Evolutionary conservation across 2,888 invertebrate genomes (phyloP).

Genomic region (Ceriagrion tenellum): DNA sequence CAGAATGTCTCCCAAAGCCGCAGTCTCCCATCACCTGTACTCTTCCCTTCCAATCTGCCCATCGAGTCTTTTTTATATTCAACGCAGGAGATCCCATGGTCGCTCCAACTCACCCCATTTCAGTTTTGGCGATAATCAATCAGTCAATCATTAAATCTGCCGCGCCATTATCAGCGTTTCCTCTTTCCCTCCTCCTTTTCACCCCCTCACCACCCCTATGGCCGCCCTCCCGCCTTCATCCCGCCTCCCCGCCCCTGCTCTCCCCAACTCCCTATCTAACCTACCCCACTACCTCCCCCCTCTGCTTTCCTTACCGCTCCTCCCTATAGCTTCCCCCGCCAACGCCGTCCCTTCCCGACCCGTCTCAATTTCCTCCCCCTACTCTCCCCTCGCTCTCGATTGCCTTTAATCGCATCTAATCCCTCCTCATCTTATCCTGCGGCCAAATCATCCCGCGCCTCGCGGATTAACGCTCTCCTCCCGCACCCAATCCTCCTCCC

Average conservation of each 20-base stretch:
- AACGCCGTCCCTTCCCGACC: not conserved
- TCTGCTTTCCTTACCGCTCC: not conserved
- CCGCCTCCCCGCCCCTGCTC: not conserved
- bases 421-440: slow-evolving; percentile 72
- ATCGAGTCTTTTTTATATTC: not conserved
- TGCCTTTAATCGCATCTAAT: slow-evolving; percentile 55
- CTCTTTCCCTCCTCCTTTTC: not conserved
- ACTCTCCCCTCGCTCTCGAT: slow-evolving; percentile 70
- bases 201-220: no score
- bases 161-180: slow-evolving; percentile 69
- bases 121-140: slow-evolving; percentile 40
- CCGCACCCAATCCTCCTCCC: not conserved
- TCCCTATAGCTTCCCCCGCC: not conserved
- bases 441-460: slow-evolving; percentile 73
- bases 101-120: not conserved
- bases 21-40: not conserved
- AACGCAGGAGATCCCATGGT: not conserved
- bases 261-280: not conserved
- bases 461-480: not conserved
- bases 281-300: not conserved
- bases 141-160: slow-evolving; percentile 68
- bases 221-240: not conserved
- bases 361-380: slow-evolving; percentile 60
- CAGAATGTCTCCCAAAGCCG: not conserved
- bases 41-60: not conserved